These are phyloP conservation scores for Macaria liturata DNA, from an alignment of 2,888 invertebrate species.

Conservation along the genomic window DNA sequence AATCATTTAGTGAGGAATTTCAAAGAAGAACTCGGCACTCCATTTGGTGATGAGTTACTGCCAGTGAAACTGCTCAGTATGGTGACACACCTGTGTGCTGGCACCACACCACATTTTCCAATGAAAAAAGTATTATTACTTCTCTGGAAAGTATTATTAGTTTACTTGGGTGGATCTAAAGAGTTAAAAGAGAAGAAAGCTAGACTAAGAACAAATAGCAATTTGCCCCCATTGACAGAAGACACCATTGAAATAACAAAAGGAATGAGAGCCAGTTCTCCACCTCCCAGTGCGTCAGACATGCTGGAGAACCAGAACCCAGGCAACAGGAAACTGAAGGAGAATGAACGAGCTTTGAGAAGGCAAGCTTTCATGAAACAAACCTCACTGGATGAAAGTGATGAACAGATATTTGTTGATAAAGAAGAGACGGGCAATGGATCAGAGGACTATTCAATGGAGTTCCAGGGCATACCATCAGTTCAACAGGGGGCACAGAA, in stretches of 20 bases:
- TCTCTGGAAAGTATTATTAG: constrained; percentile 97
- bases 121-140: constrained; percentile 98
- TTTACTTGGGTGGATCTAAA: constrained; percentile 95
- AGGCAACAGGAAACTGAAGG: constrained; percentile 83
- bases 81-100: constrained; percentile 98
- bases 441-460: constrained; percentile 85
- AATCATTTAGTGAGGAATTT: constrained; percentile 81
- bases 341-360: constrained; percentile 86
- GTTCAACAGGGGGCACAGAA: constrained; percentile 58
- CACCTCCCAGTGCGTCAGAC: constrained; percentile 96
- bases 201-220: constrained; percentile 86
- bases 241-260: constrained; percentile 97
- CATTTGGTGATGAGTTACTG: constrained; percentile 90
- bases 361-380: constrained; percentile 94
- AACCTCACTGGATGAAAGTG: constrained; percentile 93
- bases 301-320: constrained; percentile 93
- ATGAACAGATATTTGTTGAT: constrained; percentile 88
- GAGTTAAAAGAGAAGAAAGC: constrained; percentile 91
- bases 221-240: constrained; percentile 91
- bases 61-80: constrained; percentile 96
- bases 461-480: constrained; percentile 79
- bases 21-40: constrained; percentile 83
- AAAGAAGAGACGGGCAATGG: constrained; percentile 85
- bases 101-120: constrained; percentile 97
- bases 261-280: constrained; percentile 97